Evolutionary conservation across 2,888 invertebrate species (phyloP).

Genomic region (Harpagoxenus sublaevis): DNA sequence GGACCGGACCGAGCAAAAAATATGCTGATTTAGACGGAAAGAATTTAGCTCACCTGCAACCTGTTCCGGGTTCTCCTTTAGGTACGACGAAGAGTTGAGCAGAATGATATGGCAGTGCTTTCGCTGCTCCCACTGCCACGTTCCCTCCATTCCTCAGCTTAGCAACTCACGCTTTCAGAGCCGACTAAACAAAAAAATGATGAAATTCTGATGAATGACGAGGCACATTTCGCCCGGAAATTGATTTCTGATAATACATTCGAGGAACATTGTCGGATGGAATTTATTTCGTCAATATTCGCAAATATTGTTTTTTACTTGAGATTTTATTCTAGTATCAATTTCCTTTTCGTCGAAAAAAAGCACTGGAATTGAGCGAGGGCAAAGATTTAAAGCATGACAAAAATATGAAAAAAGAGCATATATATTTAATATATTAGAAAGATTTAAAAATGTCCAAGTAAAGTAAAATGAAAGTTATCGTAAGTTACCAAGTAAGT

Average conservation of each 20-base stretch:
- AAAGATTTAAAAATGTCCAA: background rate
- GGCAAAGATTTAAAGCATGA: background rate
- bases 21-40: conserved; percentile 60
- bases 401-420: background rate
- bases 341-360: conserved; percentile 2
- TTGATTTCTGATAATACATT: background rate
- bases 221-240: background rate
- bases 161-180: conserved; percentile 79
- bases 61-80: conserved; percentile 83
- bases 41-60: conserved; percentile 81
- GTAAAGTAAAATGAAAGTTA: background rate
- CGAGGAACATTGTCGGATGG: background rate
- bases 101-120: conserved; percentile 85
- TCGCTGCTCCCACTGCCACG: conserved; percentile 85
- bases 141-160: conserved; percentile 85
- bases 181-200: conserved; percentile 75
- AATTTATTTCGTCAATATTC: conserved; percentile 1
- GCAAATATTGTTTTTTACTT: conserved; percentile 7
- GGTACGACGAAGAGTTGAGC: conserved; percentile 83
- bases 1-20: conserved; percentile 50
- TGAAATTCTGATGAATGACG: conserved; percentile 10
- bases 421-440: too few relatives aligned
- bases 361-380: background rate
- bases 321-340: background rate
- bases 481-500: background rate